Evolutionary conservation across 2,888 invertebrate species (phyloP).

Genomic region (Hirtodrosophila cameraria): DNA sequence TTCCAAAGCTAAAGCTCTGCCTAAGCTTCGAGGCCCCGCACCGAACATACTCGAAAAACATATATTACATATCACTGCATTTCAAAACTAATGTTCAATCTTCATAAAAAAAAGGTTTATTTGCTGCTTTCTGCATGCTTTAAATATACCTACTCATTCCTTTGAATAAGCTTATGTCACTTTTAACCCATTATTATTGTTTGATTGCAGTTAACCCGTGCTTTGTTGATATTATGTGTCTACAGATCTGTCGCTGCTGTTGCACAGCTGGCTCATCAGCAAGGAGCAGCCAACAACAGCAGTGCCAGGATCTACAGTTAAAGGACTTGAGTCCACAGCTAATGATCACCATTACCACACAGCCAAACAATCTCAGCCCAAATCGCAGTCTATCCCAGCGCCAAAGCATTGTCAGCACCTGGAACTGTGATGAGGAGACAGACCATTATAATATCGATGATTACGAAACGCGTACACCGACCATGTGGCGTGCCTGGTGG

Average conservation of each 20-base stretch:
- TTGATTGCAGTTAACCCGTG: no score
- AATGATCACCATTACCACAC: conserved; percentile 17
- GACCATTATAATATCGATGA: conserved; percentile 43
- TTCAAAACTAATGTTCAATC: no score
- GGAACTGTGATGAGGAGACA: conserved; percentile 36
- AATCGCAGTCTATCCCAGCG: conserved; percentile 12
- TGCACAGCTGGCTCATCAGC: neutral
- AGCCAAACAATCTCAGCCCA: conserved; percentile 29
- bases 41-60: no score
- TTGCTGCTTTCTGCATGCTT: no score
- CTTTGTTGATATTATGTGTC: conserved; percentile 14
- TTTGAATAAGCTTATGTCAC: no score
- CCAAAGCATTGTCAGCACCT: conserved; percentile 15
- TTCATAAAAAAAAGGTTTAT: no score
- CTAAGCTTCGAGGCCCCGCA: no score
- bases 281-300: no score
- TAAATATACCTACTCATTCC: no score
- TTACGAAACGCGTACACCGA: conserved; percentile 34
- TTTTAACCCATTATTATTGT: no score
- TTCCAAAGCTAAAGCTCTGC: no score
- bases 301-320: conserved; percentile 29
- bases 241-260: conserved; percentile 17
- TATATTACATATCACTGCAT: no score
- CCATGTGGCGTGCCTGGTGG: conserved; percentile 54
- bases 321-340: conserved; percentile 7